Evolutionary conservation across 2,797 vertebrate genomes (phyloP).

Genomic region (Sylvia borin): DNA sequence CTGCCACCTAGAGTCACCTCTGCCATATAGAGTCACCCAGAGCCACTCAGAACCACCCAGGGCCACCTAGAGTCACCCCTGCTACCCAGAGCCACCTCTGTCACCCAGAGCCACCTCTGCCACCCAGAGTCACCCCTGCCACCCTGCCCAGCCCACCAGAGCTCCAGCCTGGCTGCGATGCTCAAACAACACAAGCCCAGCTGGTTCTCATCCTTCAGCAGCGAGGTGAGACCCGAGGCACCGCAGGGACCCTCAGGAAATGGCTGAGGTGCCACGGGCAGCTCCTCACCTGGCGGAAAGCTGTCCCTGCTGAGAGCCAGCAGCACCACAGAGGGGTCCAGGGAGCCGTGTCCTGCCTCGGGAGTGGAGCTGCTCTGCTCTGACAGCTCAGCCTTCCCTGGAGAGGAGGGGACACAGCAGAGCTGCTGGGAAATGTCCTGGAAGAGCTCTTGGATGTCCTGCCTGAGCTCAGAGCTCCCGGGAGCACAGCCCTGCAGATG

Average conservation of each 20-base stretch:
- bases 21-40: no score
- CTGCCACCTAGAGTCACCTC: no score
- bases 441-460: neutral
- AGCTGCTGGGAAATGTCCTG: neutral
- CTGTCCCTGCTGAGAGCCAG: conserved; percentile 76
- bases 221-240: neutral
- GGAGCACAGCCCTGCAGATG: neutral
- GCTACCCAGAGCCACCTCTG: no score
- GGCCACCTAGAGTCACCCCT: no score
- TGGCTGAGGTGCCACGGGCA: neutral
- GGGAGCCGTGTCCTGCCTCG: conserved; percentile 73
- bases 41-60: neutral
- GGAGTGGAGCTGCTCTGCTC: neutral
- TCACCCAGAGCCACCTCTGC: no score
- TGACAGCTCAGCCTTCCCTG: conserved; percentile 72
- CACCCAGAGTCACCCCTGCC: no score
- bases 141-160: neutral
- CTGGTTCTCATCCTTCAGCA: fast-evolving
- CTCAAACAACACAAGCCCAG: neutral
- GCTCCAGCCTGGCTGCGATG: neutral
- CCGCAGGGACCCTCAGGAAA: neutral
- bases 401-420: conserved; percentile 1
- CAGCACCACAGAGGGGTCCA: conserved; percentile 74
- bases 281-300: conserved; percentile 83
- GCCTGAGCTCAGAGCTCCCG: neutral